Evolutionary conservation across 2,888 invertebrate species (phyloP).

Genomic region (Phaedon cochleariae): DNA sequence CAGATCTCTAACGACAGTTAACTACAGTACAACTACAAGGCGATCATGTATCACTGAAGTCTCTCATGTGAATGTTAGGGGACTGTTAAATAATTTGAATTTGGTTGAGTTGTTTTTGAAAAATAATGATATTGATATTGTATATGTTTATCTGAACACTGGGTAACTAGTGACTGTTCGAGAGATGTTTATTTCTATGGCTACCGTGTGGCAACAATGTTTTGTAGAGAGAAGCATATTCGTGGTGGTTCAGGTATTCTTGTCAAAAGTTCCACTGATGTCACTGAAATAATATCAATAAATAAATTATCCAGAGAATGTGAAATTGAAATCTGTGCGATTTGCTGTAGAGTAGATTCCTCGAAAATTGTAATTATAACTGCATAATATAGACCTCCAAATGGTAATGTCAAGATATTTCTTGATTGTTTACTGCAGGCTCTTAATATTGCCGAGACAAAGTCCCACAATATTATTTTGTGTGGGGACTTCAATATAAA

Average conservation of each 20-base stretch:
- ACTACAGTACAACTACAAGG: too few species aligned
- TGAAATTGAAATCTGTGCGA: neutral
- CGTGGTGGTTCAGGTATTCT: conserved; percentile 4
- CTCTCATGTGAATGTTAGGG: neutral
- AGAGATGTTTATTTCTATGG: conserved; percentile 2
- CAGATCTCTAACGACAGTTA: too few species aligned
- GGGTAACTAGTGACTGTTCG: neutral
- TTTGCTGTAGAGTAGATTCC: neutral
- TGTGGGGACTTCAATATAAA: neutral
- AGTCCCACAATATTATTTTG: neutral
- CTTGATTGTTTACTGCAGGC: neutral
- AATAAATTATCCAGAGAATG: neutral
- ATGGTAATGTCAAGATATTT: neutral
- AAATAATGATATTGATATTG: conserved; percentile 3
- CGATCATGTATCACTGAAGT: neutral
- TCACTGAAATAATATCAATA: neutral
- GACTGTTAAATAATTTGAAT: conserved; percentile 1
- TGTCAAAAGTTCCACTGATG: conserved; percentile 2
- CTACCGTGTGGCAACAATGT: conserved; percentile 1
- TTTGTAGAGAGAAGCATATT: conserved; percentile 1
- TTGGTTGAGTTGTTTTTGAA: neutral
- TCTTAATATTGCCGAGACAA: neutral
- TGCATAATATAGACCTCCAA: neutral
- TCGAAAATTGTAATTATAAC: too few species aligned
- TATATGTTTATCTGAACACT: conserved; percentile 5